Percentiles rank a stretch among this genome's conserved stretches.
Conservation (phyloP, 1,140 invertebrate species). For the Leptinotarsa defecta region DNA sequence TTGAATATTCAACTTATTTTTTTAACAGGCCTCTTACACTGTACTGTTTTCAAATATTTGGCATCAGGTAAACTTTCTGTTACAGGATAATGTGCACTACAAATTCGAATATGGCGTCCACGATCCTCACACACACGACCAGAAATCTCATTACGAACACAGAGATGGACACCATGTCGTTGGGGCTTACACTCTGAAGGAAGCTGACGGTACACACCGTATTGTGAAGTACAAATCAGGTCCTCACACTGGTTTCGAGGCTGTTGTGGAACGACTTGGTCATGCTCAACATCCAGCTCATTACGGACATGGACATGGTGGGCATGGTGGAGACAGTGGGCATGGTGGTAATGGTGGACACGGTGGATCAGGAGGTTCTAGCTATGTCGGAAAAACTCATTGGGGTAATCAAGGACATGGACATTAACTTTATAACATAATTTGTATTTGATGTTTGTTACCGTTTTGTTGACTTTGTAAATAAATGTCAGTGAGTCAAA, state of each 20-base stretch:
- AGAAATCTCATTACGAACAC: slow-evolving; percentile 58
- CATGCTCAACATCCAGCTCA: slow-evolving; percentile 38
- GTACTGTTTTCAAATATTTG: no score
- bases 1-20: no score
- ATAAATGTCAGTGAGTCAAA: no score
- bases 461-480: no score
- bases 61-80: not conserved
- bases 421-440: not conserved
- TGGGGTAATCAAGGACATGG: slow-evolving; percentile 30
- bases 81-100: slow-evolving; percentile 49
- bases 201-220: slow-evolving; percentile 58
- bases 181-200: slow-evolving; percentile 56
- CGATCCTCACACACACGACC: slow-evolving; percentile 58
- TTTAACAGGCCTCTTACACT: no score
- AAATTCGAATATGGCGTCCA: slow-evolving; percentile 59
- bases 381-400: slow-evolving; percentile 44
- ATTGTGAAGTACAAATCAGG: slow-evolving; percentile 58
- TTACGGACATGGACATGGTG: slow-evolving; percentile 31
- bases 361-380: slow-evolving; percentile 35
- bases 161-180: slow-evolving; percentile 57
- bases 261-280: slow-evolving; percentile 28
- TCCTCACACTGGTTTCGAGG: slow-evolving; percentile 55
- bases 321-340: no score
- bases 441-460: no score
- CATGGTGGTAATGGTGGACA: slow-evolving; percentile 24